These are phyloP conservation scores for Tupiocoris notatus DNA, from an alignment of 2,888 invertebrate species.

Conservation along the genomic window DNA sequence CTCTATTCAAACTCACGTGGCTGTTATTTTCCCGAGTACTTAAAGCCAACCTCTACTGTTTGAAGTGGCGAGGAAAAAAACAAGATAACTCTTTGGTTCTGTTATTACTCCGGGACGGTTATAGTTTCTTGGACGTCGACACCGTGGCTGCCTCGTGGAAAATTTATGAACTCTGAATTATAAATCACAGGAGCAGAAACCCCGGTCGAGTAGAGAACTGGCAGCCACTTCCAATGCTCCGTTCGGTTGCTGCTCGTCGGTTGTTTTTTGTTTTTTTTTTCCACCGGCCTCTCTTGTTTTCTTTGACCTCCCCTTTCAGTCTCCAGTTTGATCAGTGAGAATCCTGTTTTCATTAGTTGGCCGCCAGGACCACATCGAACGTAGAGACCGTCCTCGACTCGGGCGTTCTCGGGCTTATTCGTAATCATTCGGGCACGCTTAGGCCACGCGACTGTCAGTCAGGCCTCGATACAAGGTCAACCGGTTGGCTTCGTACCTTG, in stretches of 20 bases:
- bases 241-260: neutral
- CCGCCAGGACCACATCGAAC: no score
- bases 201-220: neutral
- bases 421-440: constrained; percentile 20
- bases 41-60: no score
- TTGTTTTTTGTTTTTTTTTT: constrained; percentile 3
- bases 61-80: constrained; percentile 20
- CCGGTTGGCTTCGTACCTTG: neutral
- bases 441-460: constrained; percentile 23
- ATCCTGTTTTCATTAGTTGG: constrained; percentile 30
- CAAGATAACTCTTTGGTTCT: constrained; percentile 24
- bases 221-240: neutral
- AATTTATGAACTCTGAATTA: constrained; percentile 28
- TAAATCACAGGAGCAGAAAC: constrained; percentile 31
- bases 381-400: neutral
- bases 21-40: no score
- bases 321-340: constrained; percentile 21
- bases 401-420: constrained; percentile 7
- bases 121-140: constrained; percentile 34
- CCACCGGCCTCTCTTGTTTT: constrained; percentile 9
- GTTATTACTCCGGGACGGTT: constrained; percentile 34
- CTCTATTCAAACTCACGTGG: neutral
- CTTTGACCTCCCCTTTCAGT: neutral
- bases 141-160: constrained; percentile 9
- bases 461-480: neutral